phyloP scores from a whole-genome alignment of 2,113 vertebrate species.

The Lepus europaeus region DNA sequence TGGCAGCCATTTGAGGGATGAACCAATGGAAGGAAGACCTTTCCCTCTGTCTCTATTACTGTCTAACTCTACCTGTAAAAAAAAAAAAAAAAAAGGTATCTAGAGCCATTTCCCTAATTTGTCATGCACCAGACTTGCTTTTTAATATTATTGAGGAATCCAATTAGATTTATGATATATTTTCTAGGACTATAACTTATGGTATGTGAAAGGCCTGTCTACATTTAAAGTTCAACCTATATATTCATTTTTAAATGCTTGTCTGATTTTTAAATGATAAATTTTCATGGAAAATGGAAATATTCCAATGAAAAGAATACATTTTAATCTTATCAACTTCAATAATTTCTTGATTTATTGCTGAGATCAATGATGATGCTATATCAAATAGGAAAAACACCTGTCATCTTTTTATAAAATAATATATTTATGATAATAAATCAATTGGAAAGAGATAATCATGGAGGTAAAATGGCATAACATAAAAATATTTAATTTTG shows the following conservation, averaged over 20 bases:
- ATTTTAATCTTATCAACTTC: background rate
- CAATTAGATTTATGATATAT: background rate
- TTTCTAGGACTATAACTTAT: slow-evolving; percentile 27
- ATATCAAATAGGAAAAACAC: background rate
- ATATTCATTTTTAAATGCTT: background rate
- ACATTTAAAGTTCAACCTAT: background rate
- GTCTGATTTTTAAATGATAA: background rate
- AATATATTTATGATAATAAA: background rate
- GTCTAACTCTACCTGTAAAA: too few relatives aligned
- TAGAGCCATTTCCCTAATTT: background rate
- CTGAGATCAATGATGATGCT: background rate
- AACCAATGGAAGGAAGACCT: too few relatives aligned
- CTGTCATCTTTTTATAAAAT: background rate
- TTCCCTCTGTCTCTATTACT: too few relatives aligned
- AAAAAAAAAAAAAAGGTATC: background rate
- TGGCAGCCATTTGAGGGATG: too few relatives aligned
- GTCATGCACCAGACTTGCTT: background rate
- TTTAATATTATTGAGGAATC: background rate
- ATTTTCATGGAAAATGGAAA: background rate
- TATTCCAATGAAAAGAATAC: background rate
- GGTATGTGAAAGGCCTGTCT: background rate
- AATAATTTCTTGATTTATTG: background rate
- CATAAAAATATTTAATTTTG: slow-evolving; percentile 24
- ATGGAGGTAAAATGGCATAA: background rate
- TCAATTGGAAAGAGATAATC: background rate